Conservation (phyloP, 2,888 invertebrate genomes). For the Hirtodrosophila cameraria region DNA sequence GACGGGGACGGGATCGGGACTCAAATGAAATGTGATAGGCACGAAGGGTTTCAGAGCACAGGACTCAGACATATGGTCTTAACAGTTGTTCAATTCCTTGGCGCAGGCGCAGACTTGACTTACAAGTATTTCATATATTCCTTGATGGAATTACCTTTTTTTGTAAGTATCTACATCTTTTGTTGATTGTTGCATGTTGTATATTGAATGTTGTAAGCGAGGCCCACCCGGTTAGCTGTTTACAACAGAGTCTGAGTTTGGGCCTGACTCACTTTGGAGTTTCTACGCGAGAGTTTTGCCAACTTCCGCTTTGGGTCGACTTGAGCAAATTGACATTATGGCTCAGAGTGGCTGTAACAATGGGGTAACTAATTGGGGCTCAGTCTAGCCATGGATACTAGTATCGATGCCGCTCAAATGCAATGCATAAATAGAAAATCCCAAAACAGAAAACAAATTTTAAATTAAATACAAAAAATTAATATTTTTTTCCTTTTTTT, state of each 20-base stretch:
- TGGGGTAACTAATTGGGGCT: constrained; percentile 73
- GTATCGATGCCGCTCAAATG: constrained; percentile 43
- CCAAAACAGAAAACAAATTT: constrained; percentile 46
- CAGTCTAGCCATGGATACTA: constrained; percentile 51
- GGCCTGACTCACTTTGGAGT: constrained; percentile 49
- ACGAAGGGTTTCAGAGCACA: constrained; percentile 80
- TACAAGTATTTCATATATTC: constrained; percentile 10
- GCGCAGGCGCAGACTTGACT: constrained; percentile 52
- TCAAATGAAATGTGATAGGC: constrained; percentile 80
- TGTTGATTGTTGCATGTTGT: constrained; percentile 14
- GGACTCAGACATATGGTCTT: constrained; percentile 59
- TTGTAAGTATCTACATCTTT: constrained; percentile 76
- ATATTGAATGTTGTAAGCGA: constrained; percentile 16
- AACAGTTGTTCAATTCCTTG: constrained; percentile 61
- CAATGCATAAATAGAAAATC: constrained; percentile 78
- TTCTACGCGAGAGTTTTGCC: constrained; percentile 60
- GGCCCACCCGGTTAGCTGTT: constrained; percentile 62
- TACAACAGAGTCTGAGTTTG: constrained; percentile 11
- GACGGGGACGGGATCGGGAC: constrained; percentile 1
- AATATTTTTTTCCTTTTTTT: constrained; percentile 33
- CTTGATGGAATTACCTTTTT: constrained; percentile 17
- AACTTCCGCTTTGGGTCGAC: constrained; percentile 66
- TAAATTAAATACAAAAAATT: constrained; percentile 28
- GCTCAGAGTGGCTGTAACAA: constrained; percentile 65
- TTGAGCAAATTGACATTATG: constrained; percentile 76